Evolutionary conservation across 1,140 invertebrate genomes (phyloP), one percentile per base, ranked within the genome.

Genomic region (Battus philenor): DNA sequence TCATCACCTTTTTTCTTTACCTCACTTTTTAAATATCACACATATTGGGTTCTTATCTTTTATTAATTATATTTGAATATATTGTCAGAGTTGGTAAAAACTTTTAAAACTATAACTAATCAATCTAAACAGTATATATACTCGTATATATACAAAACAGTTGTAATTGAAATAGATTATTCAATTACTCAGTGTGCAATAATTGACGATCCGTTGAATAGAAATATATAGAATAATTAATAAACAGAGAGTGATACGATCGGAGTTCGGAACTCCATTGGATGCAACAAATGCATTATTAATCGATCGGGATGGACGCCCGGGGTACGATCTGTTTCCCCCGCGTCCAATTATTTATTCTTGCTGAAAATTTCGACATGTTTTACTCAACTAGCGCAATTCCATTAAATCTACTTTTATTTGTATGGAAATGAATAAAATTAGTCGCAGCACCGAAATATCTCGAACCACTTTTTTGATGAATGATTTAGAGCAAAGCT

Each of bases 221-320:
- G 38, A 41, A 41, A 36, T 41, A 41, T 26, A 41, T 41, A 41
- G 38, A 41, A 41, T 41, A 41, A 41, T 41, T 41, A 41, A 41
- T 41, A 27, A 8, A 6, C 38, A 41, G 38, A 27, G 34, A 41
- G 38, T 15, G 36, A 41, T 17, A 22, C n/a, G 38, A 41, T 41
- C 38, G 13, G 13, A 29, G 38, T 41, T 41, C 38, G 29, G 29
- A 41, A 41, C 38, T 41, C 24, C 38, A 27, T n/a, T 11, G 38
- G 38, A 41, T 41, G 38, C 38, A 41, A 41, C 38, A 41, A 41
- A 41, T 41, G 38, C 38, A 41, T 41, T 17, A 41, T 41, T 41
- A 41, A 41, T 41, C 7, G 3, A 27, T 17, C 38, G 26, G 29
- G 29, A 22, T 22, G 38, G 16, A 13, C 11, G 22, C 15, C 18